Conservation (phyloP, 2,797 vertebrate genomes). For the Thripadectes ignobilis region DNA sequence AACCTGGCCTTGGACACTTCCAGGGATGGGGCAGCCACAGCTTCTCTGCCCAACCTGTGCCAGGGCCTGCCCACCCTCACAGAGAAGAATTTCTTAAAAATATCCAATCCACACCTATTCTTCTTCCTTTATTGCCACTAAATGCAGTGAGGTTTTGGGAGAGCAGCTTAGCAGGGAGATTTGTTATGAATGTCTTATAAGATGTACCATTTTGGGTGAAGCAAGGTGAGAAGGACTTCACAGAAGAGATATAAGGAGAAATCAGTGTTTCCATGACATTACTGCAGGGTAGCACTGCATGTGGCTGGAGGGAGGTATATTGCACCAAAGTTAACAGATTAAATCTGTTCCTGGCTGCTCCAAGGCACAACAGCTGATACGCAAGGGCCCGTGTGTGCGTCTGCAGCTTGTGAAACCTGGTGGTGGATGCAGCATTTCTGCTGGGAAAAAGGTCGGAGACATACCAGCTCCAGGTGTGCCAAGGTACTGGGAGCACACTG, state of each 20-base stretch:
- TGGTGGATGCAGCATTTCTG: background rate
- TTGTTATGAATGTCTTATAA: background rate
- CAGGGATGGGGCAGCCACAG: background rate
- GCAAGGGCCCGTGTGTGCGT: background rate
- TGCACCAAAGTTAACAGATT: background rate
- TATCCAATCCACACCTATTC: background rate
- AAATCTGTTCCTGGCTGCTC: background rate
- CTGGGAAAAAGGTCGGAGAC: background rate
- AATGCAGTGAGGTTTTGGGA: background rate
- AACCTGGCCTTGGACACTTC: background rate
- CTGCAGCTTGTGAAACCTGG: background rate
- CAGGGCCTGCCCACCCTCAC: rapidly evolving
- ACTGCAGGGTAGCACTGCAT: background rate
- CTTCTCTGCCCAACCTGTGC: background rate
- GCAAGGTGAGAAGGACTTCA: background rate
- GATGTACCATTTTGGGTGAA: background rate
- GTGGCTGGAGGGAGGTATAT: background rate
- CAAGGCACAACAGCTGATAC: background rate
- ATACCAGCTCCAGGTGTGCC: background rate
- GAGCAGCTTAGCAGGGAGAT: rapidly evolving
- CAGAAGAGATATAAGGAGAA: background rate
- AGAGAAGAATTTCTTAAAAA: background rate
- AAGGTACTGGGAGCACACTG: background rate
- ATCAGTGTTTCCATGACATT: background rate
- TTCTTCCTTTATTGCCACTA: background rate